A percentile compares a stretch with the other conserved stretches of the same genome.
phyloP scores from a whole-genome alignment of 2,888 invertebrate genomes.

The Entomobrya proxima region DNA sequence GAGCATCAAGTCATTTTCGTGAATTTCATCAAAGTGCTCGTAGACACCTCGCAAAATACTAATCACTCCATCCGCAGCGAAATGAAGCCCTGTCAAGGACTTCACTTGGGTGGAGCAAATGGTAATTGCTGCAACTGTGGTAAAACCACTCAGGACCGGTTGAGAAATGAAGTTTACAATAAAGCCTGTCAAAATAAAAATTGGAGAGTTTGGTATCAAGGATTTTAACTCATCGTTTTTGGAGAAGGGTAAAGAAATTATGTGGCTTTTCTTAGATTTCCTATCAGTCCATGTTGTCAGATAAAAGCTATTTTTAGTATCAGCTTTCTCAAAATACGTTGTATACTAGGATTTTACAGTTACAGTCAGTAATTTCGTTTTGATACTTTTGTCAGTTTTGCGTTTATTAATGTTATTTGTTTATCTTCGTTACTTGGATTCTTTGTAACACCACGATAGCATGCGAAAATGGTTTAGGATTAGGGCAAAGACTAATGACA shows the following conservation, averaged over 20 bases:
- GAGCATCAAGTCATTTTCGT: conserved; percentile 83
- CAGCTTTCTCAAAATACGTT: too few species aligned
- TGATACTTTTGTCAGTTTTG: too few species aligned
- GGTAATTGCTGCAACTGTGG: conserved; percentile 93
- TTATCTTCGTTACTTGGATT: too few species aligned
- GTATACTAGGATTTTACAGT: too few species aligned
- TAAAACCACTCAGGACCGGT: conserved; percentile 92
- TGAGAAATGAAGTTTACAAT: conserved; percentile 93
- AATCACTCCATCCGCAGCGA: conserved; percentile 85
- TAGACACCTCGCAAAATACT: conserved; percentile 85
- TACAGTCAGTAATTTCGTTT: too few species aligned
- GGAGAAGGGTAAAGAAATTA: background rate
- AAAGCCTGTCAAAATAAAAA: conserved; percentile 82
- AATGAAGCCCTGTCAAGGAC: conserved; percentile 84
- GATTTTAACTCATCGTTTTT: background rate
- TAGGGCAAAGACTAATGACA: too few species aligned
- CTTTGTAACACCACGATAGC: too few species aligned
- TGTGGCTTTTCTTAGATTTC: too few species aligned
- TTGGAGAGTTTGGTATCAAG: background rate
- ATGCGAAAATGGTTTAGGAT: too few species aligned
- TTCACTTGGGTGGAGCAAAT: conserved; percentile 92
- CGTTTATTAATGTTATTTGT: too few species aligned
- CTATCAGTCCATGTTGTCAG: too few species aligned
- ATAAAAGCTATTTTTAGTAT: background rate
- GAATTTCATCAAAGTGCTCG: conserved; percentile 83